These are phyloP conservation scores for Mus pahari DNA, from an alignment of 2,113 vertebrate species.

Conservation along the genomic window DNA sequence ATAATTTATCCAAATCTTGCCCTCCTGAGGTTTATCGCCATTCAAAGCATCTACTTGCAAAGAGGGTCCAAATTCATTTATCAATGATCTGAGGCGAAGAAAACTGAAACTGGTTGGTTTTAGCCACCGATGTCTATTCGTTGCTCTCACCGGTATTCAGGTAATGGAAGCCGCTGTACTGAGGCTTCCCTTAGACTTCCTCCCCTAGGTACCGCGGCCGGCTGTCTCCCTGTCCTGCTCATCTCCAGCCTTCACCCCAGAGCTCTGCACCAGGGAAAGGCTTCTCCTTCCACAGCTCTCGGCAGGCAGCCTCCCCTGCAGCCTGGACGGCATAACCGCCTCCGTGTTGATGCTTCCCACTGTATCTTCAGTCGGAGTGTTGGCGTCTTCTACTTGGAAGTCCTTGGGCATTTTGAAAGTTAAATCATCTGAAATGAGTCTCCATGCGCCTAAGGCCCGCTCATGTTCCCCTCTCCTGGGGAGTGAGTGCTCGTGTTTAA, in stretches of 20 bases:
- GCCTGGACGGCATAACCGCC: background rate
- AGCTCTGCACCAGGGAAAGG: background rate
- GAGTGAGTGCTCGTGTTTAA: background rate
- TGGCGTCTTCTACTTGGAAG: background rate
- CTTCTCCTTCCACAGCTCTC: background rate
- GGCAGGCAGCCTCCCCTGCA: background rate
- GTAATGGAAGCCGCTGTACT: background rate
- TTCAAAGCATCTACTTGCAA: background rate
- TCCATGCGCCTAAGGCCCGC: background rate
- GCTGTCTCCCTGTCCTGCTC: accelerated
- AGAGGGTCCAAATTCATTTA: background rate
- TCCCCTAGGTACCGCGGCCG: background rate
- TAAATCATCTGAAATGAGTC: background rate
- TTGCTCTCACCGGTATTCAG: background rate
- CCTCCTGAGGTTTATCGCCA: background rate
- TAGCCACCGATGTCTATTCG: background rate
- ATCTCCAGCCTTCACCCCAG: background rate
- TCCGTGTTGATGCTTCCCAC: background rate
- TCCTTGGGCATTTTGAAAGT: background rate
- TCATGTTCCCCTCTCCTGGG: background rate
- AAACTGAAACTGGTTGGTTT: constrained; percentile 19
- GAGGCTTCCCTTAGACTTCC: background rate
- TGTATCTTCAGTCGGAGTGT: background rate
- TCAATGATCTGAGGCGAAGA: background rate
- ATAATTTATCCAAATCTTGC: background rate